Conservation (phyloP, 2,113 vertebrate genomes). For the Campylomormyrus numenius region DNA sequence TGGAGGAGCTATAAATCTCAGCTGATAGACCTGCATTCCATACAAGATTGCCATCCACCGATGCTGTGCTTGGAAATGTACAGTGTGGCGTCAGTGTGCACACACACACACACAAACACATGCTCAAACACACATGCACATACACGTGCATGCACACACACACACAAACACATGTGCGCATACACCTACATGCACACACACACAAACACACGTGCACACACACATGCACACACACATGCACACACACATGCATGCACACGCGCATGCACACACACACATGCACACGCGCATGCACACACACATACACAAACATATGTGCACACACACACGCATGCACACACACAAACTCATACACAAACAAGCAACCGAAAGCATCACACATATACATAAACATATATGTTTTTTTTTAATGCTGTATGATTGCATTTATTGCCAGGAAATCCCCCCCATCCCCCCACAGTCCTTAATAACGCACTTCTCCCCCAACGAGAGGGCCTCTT, state of each 20-base stretch:
- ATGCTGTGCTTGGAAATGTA: slow-evolving; percentile 16
- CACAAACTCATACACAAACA: not conserved
- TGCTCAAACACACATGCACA: not conserved
- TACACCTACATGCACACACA: not conserved
- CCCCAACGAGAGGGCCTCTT: not conserved
- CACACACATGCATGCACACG: not conserved
- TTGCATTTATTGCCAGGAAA: not conserved
- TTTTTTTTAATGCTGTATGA: no score
- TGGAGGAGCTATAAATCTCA: slow-evolving; percentile 40
- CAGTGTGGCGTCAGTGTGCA: not conserved
- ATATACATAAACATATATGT: not conserved
- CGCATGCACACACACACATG: not conserved
- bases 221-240: not conserved
- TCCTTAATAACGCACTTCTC: not conserved
- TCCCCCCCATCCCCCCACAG: not conserved
- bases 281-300: not conserved
- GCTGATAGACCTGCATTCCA: slow-evolving; percentile 29
- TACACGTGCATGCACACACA: not conserved
- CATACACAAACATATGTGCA: not conserved
- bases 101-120: not conserved
- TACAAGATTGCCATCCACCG: slow-evolving; percentile 21
- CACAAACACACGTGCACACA: no score
- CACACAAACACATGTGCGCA: not conserved
- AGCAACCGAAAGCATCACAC: not conserved
- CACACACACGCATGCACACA: not conserved